A percentile compares a stretch with the other conserved stretches of the same genome.
phyloP scores from a whole-genome alignment of 2,797 vertebrate species.

The Threskiornis aethiopicus region DNA sequence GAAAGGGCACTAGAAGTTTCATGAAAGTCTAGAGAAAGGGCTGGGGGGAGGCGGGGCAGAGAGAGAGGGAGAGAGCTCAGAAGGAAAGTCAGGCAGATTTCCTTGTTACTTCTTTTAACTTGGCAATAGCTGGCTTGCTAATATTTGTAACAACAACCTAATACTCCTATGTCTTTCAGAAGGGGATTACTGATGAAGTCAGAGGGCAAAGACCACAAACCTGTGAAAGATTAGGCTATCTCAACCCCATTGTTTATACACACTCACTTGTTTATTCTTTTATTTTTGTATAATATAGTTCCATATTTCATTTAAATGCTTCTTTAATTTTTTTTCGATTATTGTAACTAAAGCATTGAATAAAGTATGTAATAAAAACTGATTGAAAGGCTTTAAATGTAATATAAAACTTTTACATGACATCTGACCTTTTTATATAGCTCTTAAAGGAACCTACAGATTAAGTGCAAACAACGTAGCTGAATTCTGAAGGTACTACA shows the following conservation, averaged over 20 bases:
- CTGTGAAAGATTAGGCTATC: neutral
- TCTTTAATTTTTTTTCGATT: neutral
- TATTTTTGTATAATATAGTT: neutral
- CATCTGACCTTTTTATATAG: neutral
- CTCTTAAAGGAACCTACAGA: neutral
- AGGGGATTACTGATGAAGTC: neutral
- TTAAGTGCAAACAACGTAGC: neutral
- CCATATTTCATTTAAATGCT: neutral
- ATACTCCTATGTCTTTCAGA: neutral
- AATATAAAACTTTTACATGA: neutral
- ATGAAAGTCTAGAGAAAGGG: neutral
- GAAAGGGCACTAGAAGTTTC: neutral
- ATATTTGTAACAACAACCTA: neutral
- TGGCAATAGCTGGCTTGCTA: neutral
- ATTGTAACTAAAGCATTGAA: neutral
- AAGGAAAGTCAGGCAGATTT: neutral
- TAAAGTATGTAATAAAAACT: neutral
- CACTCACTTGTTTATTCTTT: neutral
- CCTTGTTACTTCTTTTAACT: neutral
- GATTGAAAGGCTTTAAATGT: neutral
- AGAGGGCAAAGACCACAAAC: neutral
- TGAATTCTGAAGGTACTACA: neutral
- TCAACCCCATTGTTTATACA: neutral
- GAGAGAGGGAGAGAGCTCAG: neutral
- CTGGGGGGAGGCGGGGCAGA: rapidly evolving